These are phyloP conservation scores for Drosophila pullipes DNA, from an alignment of 2,888 invertebrate species.

Conservation along the genomic window DNA sequence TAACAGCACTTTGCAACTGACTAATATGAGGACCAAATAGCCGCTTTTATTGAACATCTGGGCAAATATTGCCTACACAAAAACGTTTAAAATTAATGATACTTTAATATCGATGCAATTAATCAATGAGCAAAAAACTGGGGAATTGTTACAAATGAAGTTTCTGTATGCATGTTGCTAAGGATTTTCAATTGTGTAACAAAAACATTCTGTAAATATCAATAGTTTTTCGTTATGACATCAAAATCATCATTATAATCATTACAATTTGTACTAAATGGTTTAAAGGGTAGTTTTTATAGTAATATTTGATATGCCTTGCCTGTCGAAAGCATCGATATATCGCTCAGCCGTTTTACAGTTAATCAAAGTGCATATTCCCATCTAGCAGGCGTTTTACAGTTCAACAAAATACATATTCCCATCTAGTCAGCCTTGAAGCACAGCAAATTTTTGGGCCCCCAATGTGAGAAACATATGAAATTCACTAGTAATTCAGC, in stretches of 20 bases:
- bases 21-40: background rate
- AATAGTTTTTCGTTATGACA: background rate
- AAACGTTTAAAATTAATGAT: conserved; percentile 17
- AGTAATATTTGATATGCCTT: background rate
- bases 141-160: background rate
- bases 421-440: conserved; percentile 17
- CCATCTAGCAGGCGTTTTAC: background rate
- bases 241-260: background rate
- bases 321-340: too few species aligned
- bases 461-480: too few species aligned
- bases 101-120: conserved; percentile 22
- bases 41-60: conserved; percentile 37
- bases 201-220: background rate
- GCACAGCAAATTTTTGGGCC: background rate
- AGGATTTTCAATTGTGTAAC: background rate
- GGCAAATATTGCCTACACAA: background rate
- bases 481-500: background rate
- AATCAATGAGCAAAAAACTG: conserved; percentile 8
- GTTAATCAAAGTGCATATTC: too few species aligned
- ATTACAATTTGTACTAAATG: background rate
- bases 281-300: background rate
- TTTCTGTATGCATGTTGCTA: background rate
- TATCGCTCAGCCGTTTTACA: too few species aligned
- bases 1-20: conserved; percentile 1
- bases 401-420: background rate